Percentiles rank a stretch among this genome's conserved stretches.
Evolutionary conservation across 2,797 vertebrate species (phyloP).

Genomic region (Cynodonichthys magdalenae): DNA sequence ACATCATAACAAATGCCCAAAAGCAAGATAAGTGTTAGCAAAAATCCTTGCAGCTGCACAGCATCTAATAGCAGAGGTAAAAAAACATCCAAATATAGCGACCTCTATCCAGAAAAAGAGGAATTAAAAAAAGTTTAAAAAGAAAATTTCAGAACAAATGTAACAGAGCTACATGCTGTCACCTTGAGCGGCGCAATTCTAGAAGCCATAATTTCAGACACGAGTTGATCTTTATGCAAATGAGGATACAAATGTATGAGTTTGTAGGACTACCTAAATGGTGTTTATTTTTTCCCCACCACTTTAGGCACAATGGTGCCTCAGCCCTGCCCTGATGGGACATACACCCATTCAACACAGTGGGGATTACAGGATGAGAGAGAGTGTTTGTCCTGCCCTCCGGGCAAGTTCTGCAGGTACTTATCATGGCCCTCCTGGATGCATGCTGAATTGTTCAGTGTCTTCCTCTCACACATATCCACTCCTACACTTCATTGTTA

Average conservation of each 20-base stretch:
- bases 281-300: background rate
- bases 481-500: background rate
- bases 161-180: no score
- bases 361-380: slow-evolving; percentile 83
- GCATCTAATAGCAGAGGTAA: no score
- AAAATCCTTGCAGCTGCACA: no score
- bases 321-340: slow-evolving; percentile 86
- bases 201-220: no score
- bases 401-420: slow-evolving; percentile 91
- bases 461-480: background rate
- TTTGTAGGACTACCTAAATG: background rate
- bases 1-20: no score
- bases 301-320: slow-evolving; percentile 80
- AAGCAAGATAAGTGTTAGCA: no score
- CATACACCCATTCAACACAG: slow-evolving; percentile 79
- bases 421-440: background rate
- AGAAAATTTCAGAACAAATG: no score
- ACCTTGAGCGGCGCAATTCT: no score
- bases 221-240: no score
- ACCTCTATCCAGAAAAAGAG: no score
- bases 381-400: slow-evolving; percentile 87
- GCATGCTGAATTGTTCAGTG: background rate
- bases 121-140: no score
- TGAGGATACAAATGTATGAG: background rate
- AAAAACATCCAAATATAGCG: no score